These are phyloP conservation scores for Nomada fucata DNA, from an alignment of 2,888 invertebrate species.

Conservation along the genomic window DNA sequence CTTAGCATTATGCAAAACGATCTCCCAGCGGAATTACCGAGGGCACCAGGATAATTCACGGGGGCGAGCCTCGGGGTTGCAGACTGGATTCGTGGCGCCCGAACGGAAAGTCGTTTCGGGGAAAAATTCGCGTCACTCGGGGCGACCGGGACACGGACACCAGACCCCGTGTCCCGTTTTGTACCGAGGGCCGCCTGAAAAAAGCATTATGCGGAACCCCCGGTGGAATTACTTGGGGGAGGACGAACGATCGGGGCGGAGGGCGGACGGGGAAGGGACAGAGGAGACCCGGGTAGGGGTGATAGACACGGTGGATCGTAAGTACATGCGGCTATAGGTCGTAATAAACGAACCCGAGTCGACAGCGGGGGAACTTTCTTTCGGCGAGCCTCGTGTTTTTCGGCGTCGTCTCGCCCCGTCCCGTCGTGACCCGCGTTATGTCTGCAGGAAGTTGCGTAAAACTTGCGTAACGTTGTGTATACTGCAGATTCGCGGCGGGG, in stretches of 20 bases:
- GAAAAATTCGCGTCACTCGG: slow-evolving; percentile 72
- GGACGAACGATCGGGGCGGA: slow-evolving; percentile 39
- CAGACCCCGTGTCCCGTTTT: slow-evolving; percentile 36
- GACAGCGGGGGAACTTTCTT: slow-evolving; percentile 57
- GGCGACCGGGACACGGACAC: slow-evolving; percentile 51
- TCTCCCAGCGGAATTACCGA: slow-evolving; percentile 69
- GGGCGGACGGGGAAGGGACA: slow-evolving; percentile 15
- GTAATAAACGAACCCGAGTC: slow-evolving; percentile 58
- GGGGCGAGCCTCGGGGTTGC: slow-evolving; percentile 65
- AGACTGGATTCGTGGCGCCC: slow-evolving; percentile 57
- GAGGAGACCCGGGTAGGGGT: slow-evolving; percentile 31
- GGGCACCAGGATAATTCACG: slow-evolving; percentile 70
- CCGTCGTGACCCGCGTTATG: slow-evolving; percentile 27
- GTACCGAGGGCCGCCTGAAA: slow-evolving; percentile 56
- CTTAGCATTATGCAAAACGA: slow-evolving; percentile 75
- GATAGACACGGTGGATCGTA: slow-evolving; percentile 41
- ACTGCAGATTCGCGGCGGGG: background rate
- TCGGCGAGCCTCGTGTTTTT: slow-evolving; percentile 50
- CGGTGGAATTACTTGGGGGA: slow-evolving; percentile 63
- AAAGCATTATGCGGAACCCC: slow-evolving; percentile 71
- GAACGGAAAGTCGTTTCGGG: slow-evolving; percentile 71
- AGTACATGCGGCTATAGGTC: slow-evolving; percentile 49
- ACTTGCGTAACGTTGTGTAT: slow-evolving; percentile 43
- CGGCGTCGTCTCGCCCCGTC: background rate
- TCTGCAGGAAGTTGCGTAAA: slow-evolving; percentile 53